Base-by-base conservation (phyloP, 2,113 vertebrate species). In the Brachypodius melanocephalos region DNA sequence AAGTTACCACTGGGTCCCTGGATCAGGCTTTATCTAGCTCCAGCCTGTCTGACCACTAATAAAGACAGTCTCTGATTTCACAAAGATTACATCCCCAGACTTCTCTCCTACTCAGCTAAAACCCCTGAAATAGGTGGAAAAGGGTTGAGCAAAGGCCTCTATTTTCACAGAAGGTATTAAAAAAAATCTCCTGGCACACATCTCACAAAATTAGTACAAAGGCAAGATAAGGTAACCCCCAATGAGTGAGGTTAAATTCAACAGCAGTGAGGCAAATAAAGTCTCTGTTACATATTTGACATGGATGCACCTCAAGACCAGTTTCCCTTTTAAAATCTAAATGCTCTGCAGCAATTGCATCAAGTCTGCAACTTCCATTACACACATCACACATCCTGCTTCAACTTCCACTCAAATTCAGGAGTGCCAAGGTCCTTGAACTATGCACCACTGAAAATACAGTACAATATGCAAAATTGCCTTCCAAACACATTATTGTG, bases 41-140 rank as follows among this genome's bases (percentile, higher is more conserved):
- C 94, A 96, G 86, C 75, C 93, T 95, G 68, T 90, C 92, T 93
- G 83, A 51, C 68, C 4, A 3, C 95, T 94, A 96, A 96, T 97
- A 96, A 98, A 96, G 87, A 67, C 8, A 1, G 76, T 92, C 96
- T 98, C 96, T 89, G 95, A 97, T 97, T 96, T 96, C 95, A 95
- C 59, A 68, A 90, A 96, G 92, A 97, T 97, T 97, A 94, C 68
- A 88, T 73, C 85, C 55, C 61, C 85, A 93, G 93, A 82, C 66
- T 91, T 94, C 58, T 45, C 21, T 77, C 65, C 40, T 73, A 48
- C 80, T 93, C 90, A 91, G 25, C 79, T 86, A 59, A 93, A 97
- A 88, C 15, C 63, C 49, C 77, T 79, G 78, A 95, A 93, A 89
- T 88, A 84, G 82, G 36, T 89, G 62, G 49, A 58, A 75, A 84